phyloP scores from a whole-genome alignment of 2,113 vertebrate genomes.

The Silurus glanis region DNA sequence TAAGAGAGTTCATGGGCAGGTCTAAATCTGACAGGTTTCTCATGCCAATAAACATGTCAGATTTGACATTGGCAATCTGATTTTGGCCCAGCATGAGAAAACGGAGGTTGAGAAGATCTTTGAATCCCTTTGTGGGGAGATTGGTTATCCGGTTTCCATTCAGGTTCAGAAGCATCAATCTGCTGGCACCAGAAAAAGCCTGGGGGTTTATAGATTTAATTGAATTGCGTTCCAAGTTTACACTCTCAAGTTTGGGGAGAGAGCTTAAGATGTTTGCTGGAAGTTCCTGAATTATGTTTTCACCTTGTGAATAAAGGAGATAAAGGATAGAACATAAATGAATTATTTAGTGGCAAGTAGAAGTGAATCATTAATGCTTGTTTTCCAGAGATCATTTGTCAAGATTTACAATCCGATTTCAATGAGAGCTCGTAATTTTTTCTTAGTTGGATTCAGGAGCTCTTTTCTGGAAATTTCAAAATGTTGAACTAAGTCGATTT shows the following conservation, averaged over 20 bases:
- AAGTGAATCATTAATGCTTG: not conserved
- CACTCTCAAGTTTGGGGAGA: constrained; percentile 68
- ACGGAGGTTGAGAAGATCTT: constrained; percentile 74
- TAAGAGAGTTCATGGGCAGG: constrained; percentile 68
- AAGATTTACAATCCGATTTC: not conserved
- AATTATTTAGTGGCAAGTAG: not conserved
- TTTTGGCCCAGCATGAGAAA: constrained; percentile 78
- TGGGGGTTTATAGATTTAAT: constrained; percentile 70
- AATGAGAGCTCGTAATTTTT: not conserved
- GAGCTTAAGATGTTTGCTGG: constrained; percentile 61
- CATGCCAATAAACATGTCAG: constrained; percentile 71
- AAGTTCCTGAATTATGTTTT: constrained; percentile 69
- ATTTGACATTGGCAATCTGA: constrained; percentile 65
- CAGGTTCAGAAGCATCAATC: constrained; percentile 73
- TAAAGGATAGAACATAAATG: not conserved
- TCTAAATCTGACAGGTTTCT: constrained; percentile 75
- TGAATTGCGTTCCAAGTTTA: constrained; percentile 72
- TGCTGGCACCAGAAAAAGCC: constrained; percentile 68
- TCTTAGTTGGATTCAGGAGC: not conserved
- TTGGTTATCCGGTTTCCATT: constrained; percentile 70
- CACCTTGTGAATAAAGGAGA: constrained; percentile 60
- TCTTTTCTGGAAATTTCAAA: not conserved
- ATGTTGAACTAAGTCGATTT: not conserved
- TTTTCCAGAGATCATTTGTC: not conserved
- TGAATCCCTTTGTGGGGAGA: constrained; percentile 65